A percentile compares a stretch with the other conserved stretches of the same genome.
These are phyloP conservation scores for Rousettus madagascariensis DNA, from an alignment of 2,797 vertebrate genomes.

Conservation along the genomic window DNA sequence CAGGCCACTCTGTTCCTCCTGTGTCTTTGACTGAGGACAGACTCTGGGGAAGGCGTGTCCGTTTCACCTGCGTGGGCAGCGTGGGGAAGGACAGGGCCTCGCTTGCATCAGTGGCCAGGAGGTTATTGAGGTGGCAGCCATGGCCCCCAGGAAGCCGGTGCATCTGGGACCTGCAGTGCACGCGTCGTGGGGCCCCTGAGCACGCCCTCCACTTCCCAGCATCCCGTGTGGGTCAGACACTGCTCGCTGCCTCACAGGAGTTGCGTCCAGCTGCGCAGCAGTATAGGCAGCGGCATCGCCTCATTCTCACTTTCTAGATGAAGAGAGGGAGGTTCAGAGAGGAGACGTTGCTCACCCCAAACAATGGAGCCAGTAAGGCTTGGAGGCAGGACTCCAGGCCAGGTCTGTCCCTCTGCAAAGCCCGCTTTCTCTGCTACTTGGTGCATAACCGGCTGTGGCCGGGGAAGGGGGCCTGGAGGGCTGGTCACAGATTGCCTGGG, in stretches of 20 bases:
- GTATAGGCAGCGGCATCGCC: rapidly evolving
- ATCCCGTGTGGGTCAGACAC: not conserved
- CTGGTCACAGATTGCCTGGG: not conserved
- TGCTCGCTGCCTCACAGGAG: not conserved
- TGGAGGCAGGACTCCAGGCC: not conserved
- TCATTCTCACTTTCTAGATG: not conserved
- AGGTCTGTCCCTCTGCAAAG: not conserved
- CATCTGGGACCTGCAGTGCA: rapidly evolving
- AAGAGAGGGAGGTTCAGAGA: not conserved
- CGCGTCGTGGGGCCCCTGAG: rapidly evolving
- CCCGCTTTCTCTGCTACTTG: rapidly evolving
- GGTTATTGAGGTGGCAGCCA: not conserved
- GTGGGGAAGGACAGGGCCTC: not conserved
- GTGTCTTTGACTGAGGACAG: not conserved
- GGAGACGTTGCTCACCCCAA: not conserved
- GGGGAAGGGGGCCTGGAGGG: not conserved
- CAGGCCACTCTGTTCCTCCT: not conserved
- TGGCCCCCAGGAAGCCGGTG: not conserved
- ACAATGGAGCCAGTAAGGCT: not conserved
- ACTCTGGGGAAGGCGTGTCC: no score
- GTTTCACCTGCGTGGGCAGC: not conserved
- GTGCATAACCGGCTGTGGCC: not conserved
- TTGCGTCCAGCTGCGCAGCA: rapidly evolving
- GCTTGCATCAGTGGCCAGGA: not conserved
- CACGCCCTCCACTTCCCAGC: rapidly evolving